Base-by-base conservation (phyloP, 1,140 invertebrate genomes). In the Polyergus mexicanus region DNA sequence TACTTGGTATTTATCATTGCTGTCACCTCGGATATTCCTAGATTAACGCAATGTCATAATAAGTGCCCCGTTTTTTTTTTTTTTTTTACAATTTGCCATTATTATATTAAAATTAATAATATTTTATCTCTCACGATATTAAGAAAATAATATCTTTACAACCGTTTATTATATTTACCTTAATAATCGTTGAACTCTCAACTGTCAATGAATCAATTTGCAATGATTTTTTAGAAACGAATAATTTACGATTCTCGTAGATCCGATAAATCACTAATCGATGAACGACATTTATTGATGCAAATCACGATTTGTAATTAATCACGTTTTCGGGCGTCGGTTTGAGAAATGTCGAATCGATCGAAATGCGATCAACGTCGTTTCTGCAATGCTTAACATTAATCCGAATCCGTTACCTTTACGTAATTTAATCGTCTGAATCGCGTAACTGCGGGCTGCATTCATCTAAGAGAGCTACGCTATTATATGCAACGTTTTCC, bases 1-100 rank as follows among this genome's bases (percentile, higher is more conserved):
- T 97, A 98, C 92, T 97, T 98, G 0, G 98, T 97, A 88, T 98
- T 97, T 44, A 98, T 95, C 93, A 98, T 97, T 0, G 96, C 98
- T 0, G 97, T 98, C 7, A 98, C 97, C 94, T 98, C 97, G 0
- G 97, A 98, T 85, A 98, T 97, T 63, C 97, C 96, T 97, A 92
- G 0, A 58, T 22, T 3, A 72, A 60, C 1, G 7, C 22, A 25
- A 68, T 3, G 13, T 13, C 4, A 47, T 19, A 6, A 51, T 22
- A 58, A 22, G 7, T 28, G 38, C 13, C 5, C 5, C 16, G 16
- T 5, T 19, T 51, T 11, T n/a, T n/a, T n/a, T n/a, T n/a, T n/a
- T n/a, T n/a, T n/a, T n/a, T 47, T 13, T 47, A 13, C 44, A 47
- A 13, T 47, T 44, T 44, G 8, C 41, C 11, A 44, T 47, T 51